Base-by-base conservation (phyloP, 2,797 vertebrate species). In the Catostomus latipinnis region DNA sequence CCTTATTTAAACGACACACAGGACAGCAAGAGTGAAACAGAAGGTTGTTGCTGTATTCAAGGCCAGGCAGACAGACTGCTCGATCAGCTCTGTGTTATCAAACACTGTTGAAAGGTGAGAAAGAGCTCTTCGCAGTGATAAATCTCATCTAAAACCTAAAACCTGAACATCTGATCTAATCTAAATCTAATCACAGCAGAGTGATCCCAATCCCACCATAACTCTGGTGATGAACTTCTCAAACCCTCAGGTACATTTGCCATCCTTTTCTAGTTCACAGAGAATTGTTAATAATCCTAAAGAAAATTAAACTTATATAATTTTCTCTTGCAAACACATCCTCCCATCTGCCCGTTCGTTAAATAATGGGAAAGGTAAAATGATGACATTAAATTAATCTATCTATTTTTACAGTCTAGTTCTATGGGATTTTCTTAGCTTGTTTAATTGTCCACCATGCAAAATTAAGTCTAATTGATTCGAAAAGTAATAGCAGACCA, bases 1-100 rank as follows among this genome's bases (percentile, higher is more conserved):
- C 66, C 49, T 67, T 57, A 57, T 80, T 76, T 80, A 87, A 87
- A 84, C 87, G 88, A 62, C 85, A 87, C 79, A 88, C 86, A 89
- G 81, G 81, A n/a, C 63, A 8, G 56, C 16, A 48, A 34, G 72
- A 13, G 58, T 34, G 43, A 75, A 53, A 56, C 56, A 16, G 58
- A 6, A 65, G 67, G 58, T 48, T 73, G 61, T 69, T 49, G 65
- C 12, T 69, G n/a, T 13, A 60, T 6, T 46, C 6, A 11, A 80
- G 63, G 56, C 1, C 11, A 9, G 63, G 43, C 56, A 56, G 43
- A 14, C 49, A n/a, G 61, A 67, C 9, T 11, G 6, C 61, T 48
- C 5, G 4, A 16, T 67, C 56, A 13, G 16, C 50, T 58, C 65
- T 57, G 57, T 12, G 66, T 78, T 73, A 74, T 69, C 70, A 77